These are phyloP conservation scores for Dipodomys merriami DNA, from an alignment of 2,113 vertebrate genomes.

Conservation along the genomic window DNA sequence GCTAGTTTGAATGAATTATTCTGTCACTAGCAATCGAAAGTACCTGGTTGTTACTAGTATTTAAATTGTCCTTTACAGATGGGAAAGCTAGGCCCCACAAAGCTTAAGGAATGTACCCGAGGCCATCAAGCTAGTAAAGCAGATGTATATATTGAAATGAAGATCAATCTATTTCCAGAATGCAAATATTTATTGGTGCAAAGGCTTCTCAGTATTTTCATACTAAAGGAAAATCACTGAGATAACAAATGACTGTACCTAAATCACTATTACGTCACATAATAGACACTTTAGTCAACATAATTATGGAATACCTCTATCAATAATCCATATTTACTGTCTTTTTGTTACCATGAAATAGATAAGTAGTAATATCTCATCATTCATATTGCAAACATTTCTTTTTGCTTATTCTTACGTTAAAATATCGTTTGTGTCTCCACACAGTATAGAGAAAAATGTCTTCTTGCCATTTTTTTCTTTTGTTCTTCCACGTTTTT, in stretches of 20 bases:
- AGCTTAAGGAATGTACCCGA: constrained; percentile 8
- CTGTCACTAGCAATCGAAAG: background rate
- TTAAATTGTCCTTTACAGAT: constrained; percentile 24
- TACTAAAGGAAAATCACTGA: background rate
- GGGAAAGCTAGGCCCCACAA: background rate
- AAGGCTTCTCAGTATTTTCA: background rate
- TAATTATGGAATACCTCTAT: background rate
- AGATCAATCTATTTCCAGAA: background rate
- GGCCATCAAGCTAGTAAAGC: constrained; percentile 9
- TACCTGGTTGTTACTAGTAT: background rate
- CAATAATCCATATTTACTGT: constrained; percentile 18
- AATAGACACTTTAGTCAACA: background rate
- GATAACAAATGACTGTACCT: background rate
- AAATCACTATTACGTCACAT: background rate
- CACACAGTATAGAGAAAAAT: background rate
- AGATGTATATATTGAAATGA: background rate
- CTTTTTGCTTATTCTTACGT: constrained; percentile 33
- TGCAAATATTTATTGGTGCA: background rate
- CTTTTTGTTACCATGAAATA: constrained; percentile 35
- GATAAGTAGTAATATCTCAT: background rate
- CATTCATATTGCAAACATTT: background rate
- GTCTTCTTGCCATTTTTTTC: constrained; percentile 36
- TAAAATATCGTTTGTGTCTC: constrained; percentile 29
- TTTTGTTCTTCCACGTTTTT: constrained; percentile 48
- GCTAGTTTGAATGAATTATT: constrained; percentile 4